phyloP scores from a whole-genome alignment of 2,888 invertebrate genomes.

The Teinopalpus imperialis region DNA sequence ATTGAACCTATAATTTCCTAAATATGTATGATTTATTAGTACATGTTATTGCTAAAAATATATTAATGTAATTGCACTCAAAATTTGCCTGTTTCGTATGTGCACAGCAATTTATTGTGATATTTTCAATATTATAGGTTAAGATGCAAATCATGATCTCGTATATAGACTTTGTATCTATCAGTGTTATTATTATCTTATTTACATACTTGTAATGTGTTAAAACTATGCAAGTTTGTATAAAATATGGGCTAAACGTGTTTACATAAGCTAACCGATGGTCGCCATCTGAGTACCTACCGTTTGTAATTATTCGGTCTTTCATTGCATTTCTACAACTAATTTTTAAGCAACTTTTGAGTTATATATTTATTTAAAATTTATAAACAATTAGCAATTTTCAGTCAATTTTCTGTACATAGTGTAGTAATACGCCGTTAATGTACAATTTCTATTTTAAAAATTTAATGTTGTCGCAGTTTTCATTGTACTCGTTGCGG shows the following conservation, averaged over 20 bases:
- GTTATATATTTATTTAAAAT: constrained; percentile 34
- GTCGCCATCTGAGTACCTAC: constrained; percentile 38
- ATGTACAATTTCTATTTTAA: constrained; percentile 45
- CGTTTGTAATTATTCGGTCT: constrained; percentile 35
- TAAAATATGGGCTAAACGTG: constrained; percentile 53
- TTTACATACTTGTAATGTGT: constrained; percentile 53
- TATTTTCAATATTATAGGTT: constrained; percentile 80
- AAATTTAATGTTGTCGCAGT: constrained; percentile 17
- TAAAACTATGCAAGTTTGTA: constrained; percentile 52
- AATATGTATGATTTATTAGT: constrained; percentile 55
- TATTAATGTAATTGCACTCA: constrained; percentile 79
- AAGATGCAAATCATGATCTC: constrained; percentile 74
- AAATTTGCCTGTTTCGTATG: constrained; percentile 82
- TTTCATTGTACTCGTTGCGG: constrained; percentile 21
- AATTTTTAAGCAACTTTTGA: constrained; percentile 27
- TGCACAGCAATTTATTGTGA: constrained; percentile 83
- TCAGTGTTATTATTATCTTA: constrained; percentile 67
- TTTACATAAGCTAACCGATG: constrained; percentile 50
- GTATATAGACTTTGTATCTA: constrained; percentile 71
- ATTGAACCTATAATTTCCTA: constrained; percentile 36
- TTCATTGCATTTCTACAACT: constrained; percentile 28
- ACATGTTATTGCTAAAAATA: constrained; percentile 56
- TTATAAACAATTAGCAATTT: constrained; percentile 63
- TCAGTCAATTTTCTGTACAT: constrained; percentile 73
- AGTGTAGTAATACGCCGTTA: constrained; percentile 58